These are phyloP conservation scores for Pygoscelis adeliae DNA, from an alignment of 2,113 vertebrate species.

Conservation along the genomic window DNA sequence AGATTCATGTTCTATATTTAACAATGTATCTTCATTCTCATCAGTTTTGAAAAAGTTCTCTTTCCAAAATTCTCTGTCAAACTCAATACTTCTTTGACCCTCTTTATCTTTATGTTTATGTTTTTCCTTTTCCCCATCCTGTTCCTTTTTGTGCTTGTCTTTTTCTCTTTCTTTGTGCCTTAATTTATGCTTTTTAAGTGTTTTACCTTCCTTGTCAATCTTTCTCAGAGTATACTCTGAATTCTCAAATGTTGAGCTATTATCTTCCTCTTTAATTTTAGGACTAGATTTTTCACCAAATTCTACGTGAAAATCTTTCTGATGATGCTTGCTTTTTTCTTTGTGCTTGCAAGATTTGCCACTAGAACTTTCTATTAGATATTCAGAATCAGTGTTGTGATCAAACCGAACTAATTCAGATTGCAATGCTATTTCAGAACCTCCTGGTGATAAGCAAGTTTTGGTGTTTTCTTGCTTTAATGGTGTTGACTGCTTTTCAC, in stretches of 20 bases:
- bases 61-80: conserved; percentile 99
- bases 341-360: conserved; percentile 93
- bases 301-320: conserved; percentile 87
- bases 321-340: conserved; percentile 95
- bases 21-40: conserved; percentile 85
- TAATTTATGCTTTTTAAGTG: conserved; percentile 95
- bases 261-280: conserved; percentile 86
- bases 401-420: conserved; percentile 86
- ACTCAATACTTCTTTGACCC: conserved; percentile 90
- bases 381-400: conserved; percentile 87
- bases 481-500: conserved; percentile 89
- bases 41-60: conserved; percentile 99
- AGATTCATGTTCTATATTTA: conserved; percentile 82
- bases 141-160: conserved; percentile 91
- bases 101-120: conserved; percentile 90
- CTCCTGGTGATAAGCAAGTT: conserved; percentile 85
- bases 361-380: conserved; percentile 89
- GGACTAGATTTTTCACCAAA: conserved; percentile 84
- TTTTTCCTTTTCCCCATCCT: conserved; percentile 88
- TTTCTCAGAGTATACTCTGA: conserved; percentile 86
- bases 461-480: conserved; percentile 94
- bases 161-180: conserved; percentile 93
- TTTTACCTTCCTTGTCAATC: conserved; percentile 90
- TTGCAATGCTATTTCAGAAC: conserved; percentile 82
- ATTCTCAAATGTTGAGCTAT: conserved; percentile 82